These are phyloP conservation scores for Silurus aristotelis DNA, from an alignment of 2,797 vertebrate species.

Conservation along the genomic window DNA sequence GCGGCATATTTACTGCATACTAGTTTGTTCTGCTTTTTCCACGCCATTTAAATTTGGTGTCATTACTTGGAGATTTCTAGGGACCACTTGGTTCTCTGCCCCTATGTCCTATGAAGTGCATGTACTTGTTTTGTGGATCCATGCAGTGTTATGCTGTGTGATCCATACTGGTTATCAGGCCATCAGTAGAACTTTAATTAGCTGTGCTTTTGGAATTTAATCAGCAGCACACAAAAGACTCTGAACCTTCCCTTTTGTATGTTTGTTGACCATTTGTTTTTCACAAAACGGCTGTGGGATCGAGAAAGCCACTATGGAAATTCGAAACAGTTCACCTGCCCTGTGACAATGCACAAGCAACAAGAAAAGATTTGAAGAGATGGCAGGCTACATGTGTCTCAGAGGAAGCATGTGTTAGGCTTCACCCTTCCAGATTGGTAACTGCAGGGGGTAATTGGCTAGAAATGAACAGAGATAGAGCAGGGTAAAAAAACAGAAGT, in stretches of 20 bases:
- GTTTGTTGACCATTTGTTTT: neutral
- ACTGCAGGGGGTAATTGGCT: slow-evolving; percentile 16
- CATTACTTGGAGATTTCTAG: too few species aligned
- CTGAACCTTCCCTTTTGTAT: neutral
- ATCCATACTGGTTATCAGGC: neutral
- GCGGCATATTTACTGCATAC: neutral
- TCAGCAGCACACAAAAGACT: neutral
- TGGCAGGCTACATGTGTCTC: slow-evolving; percentile 4
- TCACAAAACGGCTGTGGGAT: neutral
- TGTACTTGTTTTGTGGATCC: neutral
- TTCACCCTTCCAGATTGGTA: slow-evolving; percentile 5
- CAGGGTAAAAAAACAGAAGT: neutral
- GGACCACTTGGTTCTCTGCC: neutral
- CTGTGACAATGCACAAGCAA: neutral
- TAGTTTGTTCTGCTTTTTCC: neutral
- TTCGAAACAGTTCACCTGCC: neutral
- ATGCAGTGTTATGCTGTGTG: neutral
- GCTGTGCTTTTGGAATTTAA: neutral
- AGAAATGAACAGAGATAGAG: neutral
- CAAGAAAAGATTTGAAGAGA: neutral
- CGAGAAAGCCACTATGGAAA: neutral
- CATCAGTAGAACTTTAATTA: neutral
- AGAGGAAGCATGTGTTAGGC: slow-evolving; percentile 11
- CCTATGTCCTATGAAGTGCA: neutral
- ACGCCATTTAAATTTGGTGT: too few species aligned